phyloP scores from a whole-genome alignment of 2,113 vertebrate genomes.

The Podocnemis expansa region DNA sequence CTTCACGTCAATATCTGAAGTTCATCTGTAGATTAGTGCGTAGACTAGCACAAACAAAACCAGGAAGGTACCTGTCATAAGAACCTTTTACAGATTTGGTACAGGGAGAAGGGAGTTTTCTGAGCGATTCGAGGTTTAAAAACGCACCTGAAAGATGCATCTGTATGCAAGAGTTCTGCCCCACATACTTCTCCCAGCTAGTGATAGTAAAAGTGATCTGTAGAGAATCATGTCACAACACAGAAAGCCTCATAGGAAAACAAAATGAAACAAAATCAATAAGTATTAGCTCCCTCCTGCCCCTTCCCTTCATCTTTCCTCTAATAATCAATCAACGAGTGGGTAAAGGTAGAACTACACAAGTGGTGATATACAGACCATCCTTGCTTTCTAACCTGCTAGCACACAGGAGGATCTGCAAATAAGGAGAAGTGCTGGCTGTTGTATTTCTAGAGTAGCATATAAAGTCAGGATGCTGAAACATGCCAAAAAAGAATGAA shows the following conservation, averaged over 20 bases:
- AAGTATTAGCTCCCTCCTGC: not conserved
- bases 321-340: not conserved
- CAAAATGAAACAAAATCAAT: too few relatives aligned
- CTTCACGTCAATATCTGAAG: not conserved
- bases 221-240: not conserved
- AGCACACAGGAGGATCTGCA: not conserved
- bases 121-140: not conserved
- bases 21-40: not conserved
- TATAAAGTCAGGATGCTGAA: not conserved
- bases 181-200: not conserved
- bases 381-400: not conserved
- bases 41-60: not conserved
- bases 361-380: not conserved
- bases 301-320: not conserved
- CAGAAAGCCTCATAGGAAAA: not conserved
- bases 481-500: not conserved
- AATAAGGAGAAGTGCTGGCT: not conserved
- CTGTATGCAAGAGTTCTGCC: accelerated
- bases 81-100: not conserved
- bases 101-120: not conserved
- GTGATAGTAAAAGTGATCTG: not conserved
- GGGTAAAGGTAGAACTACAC: not conserved
- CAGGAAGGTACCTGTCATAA: not conserved
- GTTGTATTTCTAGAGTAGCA: not conserved
- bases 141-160: not conserved